Percentiles rank a stretch among this genome's conserved stretches.
Conservation (phyloP, 2,888 invertebrate genomes). For the Liodrosophila aerea region DNA sequence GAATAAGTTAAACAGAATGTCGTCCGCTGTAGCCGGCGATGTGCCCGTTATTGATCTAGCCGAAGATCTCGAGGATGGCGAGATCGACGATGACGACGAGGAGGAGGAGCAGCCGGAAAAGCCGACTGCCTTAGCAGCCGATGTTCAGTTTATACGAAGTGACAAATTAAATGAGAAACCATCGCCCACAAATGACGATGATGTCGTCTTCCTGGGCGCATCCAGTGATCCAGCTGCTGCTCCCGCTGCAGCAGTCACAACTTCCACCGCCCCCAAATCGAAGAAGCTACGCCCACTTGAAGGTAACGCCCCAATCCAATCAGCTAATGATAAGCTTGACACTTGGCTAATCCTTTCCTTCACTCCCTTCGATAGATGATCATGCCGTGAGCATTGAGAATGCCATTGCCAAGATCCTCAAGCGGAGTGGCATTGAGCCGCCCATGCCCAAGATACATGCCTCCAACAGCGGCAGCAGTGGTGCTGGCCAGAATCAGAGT, state of each 20-base stretch:
- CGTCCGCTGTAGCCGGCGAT: slow-evolving; percentile 29
- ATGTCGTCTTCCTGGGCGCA: slow-evolving; percentile 54
- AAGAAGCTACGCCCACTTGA: slow-evolving; percentile 84
- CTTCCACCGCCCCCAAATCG: slow-evolving; percentile 44
- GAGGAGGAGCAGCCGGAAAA: slow-evolving; percentile 61
- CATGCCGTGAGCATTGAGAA: slow-evolving; percentile 91
- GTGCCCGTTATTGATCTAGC: slow-evolving; percentile 65
- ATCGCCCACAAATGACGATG: slow-evolving; percentile 35
- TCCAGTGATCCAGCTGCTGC: slow-evolving; percentile 4
- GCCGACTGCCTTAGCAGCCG: slow-evolving; percentile 25
- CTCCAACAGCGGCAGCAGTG: not conserved
- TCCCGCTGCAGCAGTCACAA: slow-evolving; percentile 10
- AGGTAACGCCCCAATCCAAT: slow-evolving; percentile 73
- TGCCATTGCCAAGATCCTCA: slow-evolving; percentile 89
- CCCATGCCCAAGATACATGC: slow-evolving; percentile 70
- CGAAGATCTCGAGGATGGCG: slow-evolving; percentile 93
- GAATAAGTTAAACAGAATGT: slow-evolving; percentile 37
- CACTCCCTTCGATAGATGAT: slow-evolving; percentile 84
- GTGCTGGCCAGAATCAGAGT: too few species aligned
- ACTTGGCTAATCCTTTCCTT: not conserved
- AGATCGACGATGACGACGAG: slow-evolving; percentile 88
- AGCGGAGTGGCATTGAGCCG: slow-evolving; percentile 85
- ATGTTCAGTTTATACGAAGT: slow-evolving; percentile 43
- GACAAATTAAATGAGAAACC: slow-evolving; percentile 21
- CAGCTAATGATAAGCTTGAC: too few species aligned